Base-by-base conservation (phyloP, 37 sponge, comb jelly and placozoan genomes). In the Diacarnus erythraeanus region DNA sequence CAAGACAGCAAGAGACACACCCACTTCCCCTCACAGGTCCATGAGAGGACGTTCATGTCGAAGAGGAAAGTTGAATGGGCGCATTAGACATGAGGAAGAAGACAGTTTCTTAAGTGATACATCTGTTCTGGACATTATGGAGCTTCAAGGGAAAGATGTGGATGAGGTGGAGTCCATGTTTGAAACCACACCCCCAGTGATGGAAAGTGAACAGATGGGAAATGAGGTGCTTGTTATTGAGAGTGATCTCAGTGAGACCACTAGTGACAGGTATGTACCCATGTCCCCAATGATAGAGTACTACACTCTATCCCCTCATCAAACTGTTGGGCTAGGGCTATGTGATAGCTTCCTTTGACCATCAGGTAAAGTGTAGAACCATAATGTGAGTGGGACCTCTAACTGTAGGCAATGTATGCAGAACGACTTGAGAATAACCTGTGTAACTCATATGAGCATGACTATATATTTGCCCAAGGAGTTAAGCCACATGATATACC, bases 211-310 rank as follows among this genome's bases (percentile, higher is more conserved):
- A 4, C 31, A 41, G 25, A 35, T 26, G 26, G 37, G n/a, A n/a
- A n/a, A 42, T n/a, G 75, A 60, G 22, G 41, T 17, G 0, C 5
- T 60, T 40, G 40, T 39, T 12, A 57, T 69, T 38, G 90, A 89
- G 54, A 89, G 90, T 84, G 90, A 89, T 25, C 69, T 89, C 44
- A 89, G 77, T 37, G 89, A 88, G 69, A 79, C 84, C 10, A 77
- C 84, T 23, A 82, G 60, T 68, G 89, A 88, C 38, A 76, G 73
- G 79, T 81, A 41, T 22, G 59, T 77, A 39, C 22, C n/a, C n/a
- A n/a, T n/a, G n/a, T n/a, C n/a, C n/a, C n/a, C n/a, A n/a, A n/a
- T n/a, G n/a, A n/a, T n/a, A n/a, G n/a, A n/a, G n/a, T n/a, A n/a
- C n/a, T n/a, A n/a, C n/a, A n/a, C n/a, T n/a, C n/a, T n/a, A n/a